Conservation (phyloP, 1,140 invertebrate genomes). For the Calephelis virginiensis region DNA sequence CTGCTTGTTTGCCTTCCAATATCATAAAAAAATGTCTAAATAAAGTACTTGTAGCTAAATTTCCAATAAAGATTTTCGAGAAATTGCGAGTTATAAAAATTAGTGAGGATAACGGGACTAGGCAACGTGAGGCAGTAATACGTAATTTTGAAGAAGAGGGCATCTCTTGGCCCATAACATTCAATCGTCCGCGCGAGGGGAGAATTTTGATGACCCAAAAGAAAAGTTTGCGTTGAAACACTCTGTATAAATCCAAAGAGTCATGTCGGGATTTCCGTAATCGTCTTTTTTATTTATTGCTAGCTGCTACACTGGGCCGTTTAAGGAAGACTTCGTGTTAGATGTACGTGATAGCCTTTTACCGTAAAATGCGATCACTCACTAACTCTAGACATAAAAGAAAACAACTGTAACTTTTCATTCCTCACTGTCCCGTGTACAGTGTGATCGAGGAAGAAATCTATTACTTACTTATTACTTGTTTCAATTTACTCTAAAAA, state of each 20-base stretch:
- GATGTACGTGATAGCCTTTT: slow-evolving; percentile 15
- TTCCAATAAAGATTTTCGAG: too few species aligned
- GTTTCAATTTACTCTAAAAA: too few species aligned
- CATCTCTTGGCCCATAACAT: slow-evolving; percentile 67
- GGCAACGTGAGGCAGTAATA: slow-evolving; percentile 50
- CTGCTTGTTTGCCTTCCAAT: too few species aligned
- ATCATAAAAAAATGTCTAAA: too few species aligned
- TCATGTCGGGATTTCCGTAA: slow-evolving; percentile 70
- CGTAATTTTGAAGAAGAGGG: slow-evolving; percentile 62
- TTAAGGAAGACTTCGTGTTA: slow-evolving; percentile 38
- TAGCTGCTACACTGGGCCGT: slow-evolving; percentile 48
- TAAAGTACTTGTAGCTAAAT: too few species aligned
- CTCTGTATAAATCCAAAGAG: slow-evolving; percentile 67
- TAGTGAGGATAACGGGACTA: slow-evolving; percentile 22
- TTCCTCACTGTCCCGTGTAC: background rate
- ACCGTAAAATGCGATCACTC: slow-evolving; percentile 6
- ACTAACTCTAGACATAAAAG: background rate
- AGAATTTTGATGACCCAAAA: slow-evolving; percentile 70
- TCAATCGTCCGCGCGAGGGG: slow-evolving; percentile 69
- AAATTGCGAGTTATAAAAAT: background rate
- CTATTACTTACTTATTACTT: too few species aligned
- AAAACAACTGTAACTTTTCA: background rate
- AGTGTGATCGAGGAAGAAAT: background rate
- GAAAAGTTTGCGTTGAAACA: slow-evolving; percentile 64
- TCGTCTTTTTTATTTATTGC: slow-evolving; percentile 71